Conservation (phyloP, 92 coral and sea anemone species). For the Zoanthus solanderi region DNA sequence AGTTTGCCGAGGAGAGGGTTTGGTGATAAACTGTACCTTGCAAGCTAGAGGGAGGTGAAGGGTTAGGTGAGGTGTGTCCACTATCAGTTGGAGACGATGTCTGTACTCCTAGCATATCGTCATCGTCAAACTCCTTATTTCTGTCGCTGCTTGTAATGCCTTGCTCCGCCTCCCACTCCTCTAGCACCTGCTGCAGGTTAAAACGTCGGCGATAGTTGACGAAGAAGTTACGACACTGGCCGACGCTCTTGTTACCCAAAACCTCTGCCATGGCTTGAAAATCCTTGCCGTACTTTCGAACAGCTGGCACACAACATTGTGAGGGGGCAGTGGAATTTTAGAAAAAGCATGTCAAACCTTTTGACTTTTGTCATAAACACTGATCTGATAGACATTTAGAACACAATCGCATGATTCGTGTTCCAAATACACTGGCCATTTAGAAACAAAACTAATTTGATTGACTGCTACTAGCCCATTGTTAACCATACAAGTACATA, state of each 20-base stretch:
- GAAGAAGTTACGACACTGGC: constrained; percentile 98
- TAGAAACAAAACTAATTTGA: background rate
- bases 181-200: constrained; percentile 91
- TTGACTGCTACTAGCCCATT: background rate
- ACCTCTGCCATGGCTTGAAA: constrained; percentile 99
- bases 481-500: background rate
- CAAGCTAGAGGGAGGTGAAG: constrained; percentile 71
- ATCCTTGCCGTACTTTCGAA: constrained; percentile 97
- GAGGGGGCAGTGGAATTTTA: constrained; percentile 31
- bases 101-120: constrained; percentile 74
- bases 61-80: constrained; percentile 79
- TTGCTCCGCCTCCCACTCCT: constrained; percentile 97
- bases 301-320: constrained; percentile 72
- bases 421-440: background rate
- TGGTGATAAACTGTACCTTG: constrained; percentile 65
- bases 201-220: constrained; percentile 96
- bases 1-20: constrained; percentile 7
- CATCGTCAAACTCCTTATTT: constrained; percentile 66
- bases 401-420: constrained; percentile 50
- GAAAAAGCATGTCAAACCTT: constrained; percentile 12
- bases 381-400: constrained; percentile 16
- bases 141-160: constrained; percentile 97
- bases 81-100: constrained; percentile 84
- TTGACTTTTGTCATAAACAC: constrained; percentile 12
- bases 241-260: constrained; percentile 92